Evolutionary conservation across 2,113 vertebrate species (phyloP).

Genomic region (Microcebus griseorufus): DNA sequence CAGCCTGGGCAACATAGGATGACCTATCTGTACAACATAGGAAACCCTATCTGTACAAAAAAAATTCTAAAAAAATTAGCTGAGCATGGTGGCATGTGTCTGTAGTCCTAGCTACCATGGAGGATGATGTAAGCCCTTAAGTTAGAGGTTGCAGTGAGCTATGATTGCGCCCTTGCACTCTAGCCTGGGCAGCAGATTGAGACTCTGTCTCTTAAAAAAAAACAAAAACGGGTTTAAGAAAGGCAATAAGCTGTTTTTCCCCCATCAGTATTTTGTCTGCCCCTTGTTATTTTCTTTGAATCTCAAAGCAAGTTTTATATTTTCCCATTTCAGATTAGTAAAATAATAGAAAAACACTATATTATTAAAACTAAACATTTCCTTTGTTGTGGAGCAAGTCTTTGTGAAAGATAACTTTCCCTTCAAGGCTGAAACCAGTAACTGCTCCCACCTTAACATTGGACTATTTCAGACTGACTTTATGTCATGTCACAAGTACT

Average conservation of each 20-base stretch:
- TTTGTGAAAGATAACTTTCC: background rate
- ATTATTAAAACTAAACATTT: background rate
- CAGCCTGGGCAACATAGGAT: too few species aligned
- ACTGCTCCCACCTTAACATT: background rate
- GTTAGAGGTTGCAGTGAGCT: too few species aligned
- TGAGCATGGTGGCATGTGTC: too few species aligned
- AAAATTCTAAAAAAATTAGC: too few species aligned
- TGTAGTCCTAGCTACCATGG: too few species aligned
- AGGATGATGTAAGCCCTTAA: too few species aligned
- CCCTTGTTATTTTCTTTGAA: background rate
- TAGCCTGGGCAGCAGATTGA: too few species aligned
- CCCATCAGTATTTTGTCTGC: background rate
- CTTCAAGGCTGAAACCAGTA: background rate
- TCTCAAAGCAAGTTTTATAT: background rate
- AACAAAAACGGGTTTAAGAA: background rate
- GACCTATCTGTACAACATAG: too few species aligned
- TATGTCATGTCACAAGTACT: background rate
- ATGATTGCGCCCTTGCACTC: too few species aligned
- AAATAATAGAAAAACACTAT: slow-evolving; percentile 19
- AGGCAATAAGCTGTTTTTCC: background rate
- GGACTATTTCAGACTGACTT: background rate
- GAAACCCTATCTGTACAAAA: too few species aligned
- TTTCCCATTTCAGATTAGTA: slow-evolving; percentile 2
- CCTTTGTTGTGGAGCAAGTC: background rate
- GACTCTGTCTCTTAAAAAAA: too few species aligned